Percentiles rank a stretch among this genome's conserved stretches.
Conservation (phyloP, 2,113 vertebrate species). For the Prietella phreatophila region DNA sequence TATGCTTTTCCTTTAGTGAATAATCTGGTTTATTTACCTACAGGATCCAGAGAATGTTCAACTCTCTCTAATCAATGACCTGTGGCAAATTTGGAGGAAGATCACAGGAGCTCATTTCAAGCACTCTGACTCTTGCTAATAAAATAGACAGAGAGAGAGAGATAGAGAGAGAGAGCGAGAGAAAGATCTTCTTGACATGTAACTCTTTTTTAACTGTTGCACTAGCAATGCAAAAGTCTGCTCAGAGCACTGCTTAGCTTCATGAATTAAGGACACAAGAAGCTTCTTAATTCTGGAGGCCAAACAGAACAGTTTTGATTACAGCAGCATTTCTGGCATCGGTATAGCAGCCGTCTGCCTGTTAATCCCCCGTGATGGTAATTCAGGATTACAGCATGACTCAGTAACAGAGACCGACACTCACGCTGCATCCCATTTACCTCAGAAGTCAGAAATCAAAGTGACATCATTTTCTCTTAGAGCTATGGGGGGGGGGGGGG, state of each 20-base stretch:
- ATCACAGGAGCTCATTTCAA: neutral
- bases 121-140: neutral
- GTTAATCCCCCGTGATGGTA: slow-evolving; percentile 57
- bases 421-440: slow-evolving; percentile 37
- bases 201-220: neutral
- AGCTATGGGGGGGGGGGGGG: no score
- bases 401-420: slow-evolving; percentile 59
- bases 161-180: neutral
- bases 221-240: neutral
- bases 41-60: neutral
- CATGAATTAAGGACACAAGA: neutral
- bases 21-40: neutral
- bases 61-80: neutral
- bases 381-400: slow-evolving; percentile 64
- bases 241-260: neutral
- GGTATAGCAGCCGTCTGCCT: slow-evolving; percentile 39
- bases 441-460: neutral
- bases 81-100: neutral
- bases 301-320: slow-evolving; percentile 16
- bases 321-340: neutral
- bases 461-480: neutral
- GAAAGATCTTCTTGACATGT: neutral
- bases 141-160: neutral
- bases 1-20: neutral
- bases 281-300: slow-evolving; percentile 1